Evolutionary conservation across 2,113 vertebrate species (phyloP), one percentile per base, ranked within the genome.

Genomic region (Promerops cafer): DNA sequence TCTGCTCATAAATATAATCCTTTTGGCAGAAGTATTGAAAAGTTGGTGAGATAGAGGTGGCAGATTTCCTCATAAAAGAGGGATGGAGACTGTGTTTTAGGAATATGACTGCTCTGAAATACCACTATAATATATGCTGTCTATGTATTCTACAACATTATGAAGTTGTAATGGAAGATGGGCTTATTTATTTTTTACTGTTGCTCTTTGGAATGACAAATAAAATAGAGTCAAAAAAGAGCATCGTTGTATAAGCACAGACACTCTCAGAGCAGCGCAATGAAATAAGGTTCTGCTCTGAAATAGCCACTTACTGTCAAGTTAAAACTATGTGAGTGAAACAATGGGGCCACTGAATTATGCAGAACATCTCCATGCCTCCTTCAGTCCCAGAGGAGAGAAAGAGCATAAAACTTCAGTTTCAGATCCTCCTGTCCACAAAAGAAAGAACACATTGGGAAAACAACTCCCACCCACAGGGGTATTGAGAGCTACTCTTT

Each of bases 1-100:
- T 8, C 92, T 98, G 9, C 44, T 98, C 4, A 97, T 97, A 42
- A 94, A 85, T 27, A 98, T 97, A 97, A 98, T 97, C 94, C 95
- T 97, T 31, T 42, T 96, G 59, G 92, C 93, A 33, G 93, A 98
- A 97, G 86, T 96, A 97, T 33, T 87, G 75, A 64, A 74, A 64
- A 40, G 88, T 97, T 45, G 89, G 96, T 76, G 98, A 97, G 22
- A 91, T 52, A 3, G 97, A 97, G 24, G 63, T 98, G 83, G 96
- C 97, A 61, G 97, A 98, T 75, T 66, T 98, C 12, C 97, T 98
- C 24, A 74, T 65, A 19, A 96, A 98, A 83, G 88, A 97, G 95
- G 97, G 97, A 91, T 14, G 39, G 12, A 33, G 37, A 42, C 21
- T 69, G 26, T 17, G 9, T 75, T 86, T 79, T 57, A 76, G 37